A percentile compares a stretch with the other conserved stretches of the same genome.
These are phyloP conservation scores for Drosophila anomalata DNA, from an alignment of 2,888 invertebrate genomes.

Conservation along the genomic window DNA sequence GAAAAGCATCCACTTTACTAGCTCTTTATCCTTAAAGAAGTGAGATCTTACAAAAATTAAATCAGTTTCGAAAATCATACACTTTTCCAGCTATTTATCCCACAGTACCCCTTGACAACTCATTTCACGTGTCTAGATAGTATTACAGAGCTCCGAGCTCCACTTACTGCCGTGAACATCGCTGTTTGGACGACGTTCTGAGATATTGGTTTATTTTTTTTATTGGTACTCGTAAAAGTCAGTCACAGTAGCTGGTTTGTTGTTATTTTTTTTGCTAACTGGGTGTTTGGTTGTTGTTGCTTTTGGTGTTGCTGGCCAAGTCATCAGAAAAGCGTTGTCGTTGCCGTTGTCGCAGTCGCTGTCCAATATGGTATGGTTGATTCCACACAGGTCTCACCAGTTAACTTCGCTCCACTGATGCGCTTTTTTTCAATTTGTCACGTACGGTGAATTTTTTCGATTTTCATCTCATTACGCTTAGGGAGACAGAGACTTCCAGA, in stretches of 20 bases:
- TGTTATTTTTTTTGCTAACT: slow-evolving; percentile 37
- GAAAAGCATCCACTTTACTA: not conserved
- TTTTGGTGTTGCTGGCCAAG: slow-evolving; percentile 55
- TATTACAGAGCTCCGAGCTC: slow-evolving; percentile 48
- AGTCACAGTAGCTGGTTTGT: slow-evolving; percentile 51
- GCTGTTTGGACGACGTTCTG: slow-evolving; percentile 29
- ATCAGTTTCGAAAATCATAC: not conserved
- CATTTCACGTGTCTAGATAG: slow-evolving; percentile 79
- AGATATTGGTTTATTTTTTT: slow-evolving; percentile 51
- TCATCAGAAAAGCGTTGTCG: slow-evolving; percentile 66
- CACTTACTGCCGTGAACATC: slow-evolving; percentile 28
- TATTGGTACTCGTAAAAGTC: slow-evolving; percentile 65
- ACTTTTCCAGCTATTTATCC: not conserved
- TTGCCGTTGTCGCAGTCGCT: slow-evolving; percentile 37
- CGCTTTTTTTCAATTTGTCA: slow-evolving; percentile 82
- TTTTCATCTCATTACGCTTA: slow-evolving; percentile 46
- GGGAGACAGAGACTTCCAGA: slow-evolving; percentile 29
- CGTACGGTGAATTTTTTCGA: slow-evolving; percentile 72
- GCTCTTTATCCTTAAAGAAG: too few relatives aligned
- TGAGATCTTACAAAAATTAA: too few relatives aligned
- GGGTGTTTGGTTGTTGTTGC: slow-evolving; percentile 33
- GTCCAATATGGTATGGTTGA: slow-evolving; percentile 77
- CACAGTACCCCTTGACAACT: slow-evolving; percentile 70
- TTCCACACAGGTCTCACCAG: slow-evolving; percentile 78
- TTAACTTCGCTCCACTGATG: slow-evolving; percentile 81